Conservation (phyloP, 2,797 vertebrate genomes). For the Pantherophis alleghaniensis region DNA sequence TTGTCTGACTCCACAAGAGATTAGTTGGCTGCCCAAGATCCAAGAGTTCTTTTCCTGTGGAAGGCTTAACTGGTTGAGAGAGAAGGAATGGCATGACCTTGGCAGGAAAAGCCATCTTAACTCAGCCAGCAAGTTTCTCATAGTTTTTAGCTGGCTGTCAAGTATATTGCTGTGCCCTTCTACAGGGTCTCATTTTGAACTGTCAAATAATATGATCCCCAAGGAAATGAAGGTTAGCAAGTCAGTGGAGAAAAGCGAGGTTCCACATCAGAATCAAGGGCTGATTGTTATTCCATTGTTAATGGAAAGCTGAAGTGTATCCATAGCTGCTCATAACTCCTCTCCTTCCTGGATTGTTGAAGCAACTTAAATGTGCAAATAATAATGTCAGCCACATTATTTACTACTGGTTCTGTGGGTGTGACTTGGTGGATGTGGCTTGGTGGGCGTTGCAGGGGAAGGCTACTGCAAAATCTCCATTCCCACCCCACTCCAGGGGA, state of each 20-base stretch:
- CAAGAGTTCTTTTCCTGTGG: constrained; percentile 32
- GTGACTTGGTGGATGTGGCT: too few relatives aligned
- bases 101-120: constrained; percentile 47
- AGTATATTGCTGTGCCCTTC: constrained; percentile 40
- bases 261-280: not conserved
- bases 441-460: too few relatives aligned
- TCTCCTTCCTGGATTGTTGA: not conserved
- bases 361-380: not conserved
- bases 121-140: constrained; percentile 51
- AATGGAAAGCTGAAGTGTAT: not conserved
- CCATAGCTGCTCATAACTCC: not conserved
- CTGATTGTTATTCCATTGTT: not conserved
- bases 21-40: not conserved
- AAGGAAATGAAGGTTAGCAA: constrained; percentile 32
- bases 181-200: constrained; percentile 44
- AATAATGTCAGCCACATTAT: not conserved
- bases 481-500: too few relatives aligned
- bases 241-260: not conserved
- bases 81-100: constrained; percentile 47
- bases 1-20: constrained; percentile 14
- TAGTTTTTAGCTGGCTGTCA: constrained; percentile 45
- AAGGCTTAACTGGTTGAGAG: constrained; percentile 58
- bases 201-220: constrained; percentile 57
- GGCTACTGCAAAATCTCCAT: too few relatives aligned
- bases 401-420: too few relatives aligned